These are phyloP conservation scores for Pteromalus puparum DNA, from an alignment of 1,140 invertebrate genomes.

Conservation along the genomic window DNA sequence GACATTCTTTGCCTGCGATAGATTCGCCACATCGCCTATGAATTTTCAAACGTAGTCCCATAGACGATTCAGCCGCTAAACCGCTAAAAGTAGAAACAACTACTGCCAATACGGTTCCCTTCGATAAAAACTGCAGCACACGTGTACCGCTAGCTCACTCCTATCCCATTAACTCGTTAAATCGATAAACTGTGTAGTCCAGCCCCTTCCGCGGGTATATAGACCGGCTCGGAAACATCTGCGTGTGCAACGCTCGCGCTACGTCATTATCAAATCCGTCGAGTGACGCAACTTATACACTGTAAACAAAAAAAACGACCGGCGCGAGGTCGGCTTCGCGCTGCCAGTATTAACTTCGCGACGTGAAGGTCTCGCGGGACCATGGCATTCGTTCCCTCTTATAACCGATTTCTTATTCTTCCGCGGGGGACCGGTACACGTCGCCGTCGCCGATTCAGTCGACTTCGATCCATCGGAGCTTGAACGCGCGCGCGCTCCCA, in stretches of 20 bases:
- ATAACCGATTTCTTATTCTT: constrained; percentile 55
- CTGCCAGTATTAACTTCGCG: constrained; percentile 13
- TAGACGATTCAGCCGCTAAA: too few species aligned
- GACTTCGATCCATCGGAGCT: constrained; percentile 41
- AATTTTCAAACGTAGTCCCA: too few species aligned
- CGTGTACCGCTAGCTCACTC: not conserved
- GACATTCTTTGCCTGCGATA: not conserved
- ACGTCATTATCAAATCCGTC: constrained; percentile 64
- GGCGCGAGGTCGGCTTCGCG: constrained; percentile 3
- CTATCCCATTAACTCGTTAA: constrained; percentile 25
- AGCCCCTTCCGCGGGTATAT: not conserved
- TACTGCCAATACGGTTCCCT: not conserved
- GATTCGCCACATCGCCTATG: not conserved
- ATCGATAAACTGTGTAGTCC: constrained; percentile 35
- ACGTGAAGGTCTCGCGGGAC: constrained; percentile 55
- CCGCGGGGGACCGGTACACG: not conserved
- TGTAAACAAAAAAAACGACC: constrained; percentile 51
- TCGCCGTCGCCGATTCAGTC: constrained; percentile 49
- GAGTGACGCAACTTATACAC: constrained; percentile 61
- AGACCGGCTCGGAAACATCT: not conserved
- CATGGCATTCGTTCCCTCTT: constrained; percentile 54
- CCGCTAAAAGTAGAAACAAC: not conserved
- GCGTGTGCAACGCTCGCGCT: constrained; percentile 5
- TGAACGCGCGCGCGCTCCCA: not conserved
- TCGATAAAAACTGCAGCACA: not conserved